Evolutionary conservation across 2,113 vertebrate species (phyloP).

Genomic region (Sapajus apella): DNA sequence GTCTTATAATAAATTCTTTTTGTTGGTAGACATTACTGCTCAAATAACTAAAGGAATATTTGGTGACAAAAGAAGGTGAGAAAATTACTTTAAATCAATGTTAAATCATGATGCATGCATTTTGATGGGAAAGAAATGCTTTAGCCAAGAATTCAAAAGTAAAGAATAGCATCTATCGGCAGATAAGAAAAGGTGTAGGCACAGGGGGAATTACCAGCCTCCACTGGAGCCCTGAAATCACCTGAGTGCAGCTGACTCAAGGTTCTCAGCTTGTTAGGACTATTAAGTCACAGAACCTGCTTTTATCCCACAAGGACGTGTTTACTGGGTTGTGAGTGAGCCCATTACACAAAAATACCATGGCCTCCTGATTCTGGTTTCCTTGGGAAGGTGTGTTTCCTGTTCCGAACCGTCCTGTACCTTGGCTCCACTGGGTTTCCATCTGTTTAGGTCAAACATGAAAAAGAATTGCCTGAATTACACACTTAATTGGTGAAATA

Average conservation of each 20-base stretch:
- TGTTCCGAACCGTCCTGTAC: not conserved
- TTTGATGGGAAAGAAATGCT: not conserved
- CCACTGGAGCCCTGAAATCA: not conserved
- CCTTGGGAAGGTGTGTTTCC: not conserved
- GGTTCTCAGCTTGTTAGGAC: not conserved
- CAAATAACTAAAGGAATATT: not conserved
- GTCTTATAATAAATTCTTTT: not conserved
- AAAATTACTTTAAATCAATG: not conserved
- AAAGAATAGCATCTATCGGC: not conserved
- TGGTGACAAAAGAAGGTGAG: not conserved
- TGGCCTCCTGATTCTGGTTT: not conserved
- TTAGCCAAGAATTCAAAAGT: not conserved
- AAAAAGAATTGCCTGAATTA: constrained; percentile 1
- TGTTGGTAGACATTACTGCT: not conserved
- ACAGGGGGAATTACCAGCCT: not conserved
- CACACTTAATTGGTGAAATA: not conserved
- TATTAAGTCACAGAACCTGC: not conserved
- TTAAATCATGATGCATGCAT: not conserved
- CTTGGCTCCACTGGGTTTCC: not conserved
- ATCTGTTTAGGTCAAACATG: constrained; percentile 29
- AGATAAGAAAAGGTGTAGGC: not conserved
- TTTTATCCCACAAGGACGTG: not conserved
- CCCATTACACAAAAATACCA: not conserved
- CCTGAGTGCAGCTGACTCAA: not conserved
- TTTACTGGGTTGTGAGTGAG: not conserved